Evolutionary conservation across 1,140 invertebrate species (phyloP), one percentile per base, ranked within the genome.

Genomic region (Penaeus japonicus): DNA sequence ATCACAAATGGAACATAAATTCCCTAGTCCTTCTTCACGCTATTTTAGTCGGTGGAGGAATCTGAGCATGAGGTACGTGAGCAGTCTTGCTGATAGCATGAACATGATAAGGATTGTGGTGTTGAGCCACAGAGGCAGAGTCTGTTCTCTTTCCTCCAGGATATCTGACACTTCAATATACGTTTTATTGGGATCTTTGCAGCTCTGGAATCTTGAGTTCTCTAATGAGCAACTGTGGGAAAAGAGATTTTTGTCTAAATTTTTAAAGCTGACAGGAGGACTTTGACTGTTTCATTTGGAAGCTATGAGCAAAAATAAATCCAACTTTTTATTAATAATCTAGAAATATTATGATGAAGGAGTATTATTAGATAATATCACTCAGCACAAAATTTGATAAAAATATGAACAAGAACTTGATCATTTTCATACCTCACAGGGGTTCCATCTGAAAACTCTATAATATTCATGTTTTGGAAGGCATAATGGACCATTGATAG

Each of bases 401-500:
- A n/a, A n/a, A n/a, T n/a, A n/a, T n/a, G n/a, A n/a, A n/a, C n/a
- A n/a, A n/a, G n/a, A n/a, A n/a, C n/a, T n/a, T n/a, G n/a, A 4
- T 20, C n/a, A 20, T 77, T 27, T 4, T 27, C 94, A 94, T 94
- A 97, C 96, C 92, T 92, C 78, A 97, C 95, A 59, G 94, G 94
- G 77, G 94, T 93, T 90, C 96, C 96, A 92, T 95, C 94, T 86
- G 94, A 94, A 92, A 97, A 97, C 92, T 97, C 96, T 17, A 97
- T 93, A 89, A 96, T 96, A 92, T 97, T 96, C 96, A 97, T 96
- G 92, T 96, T 96, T 92, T 96, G 95, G 92, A 96, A 97, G 78
- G 96, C 96, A 92, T 97, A 97, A 92, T 97, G 95, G 22, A 97
- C 95, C 94, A 97, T 93, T 10, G 93, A 94, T 75, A 95, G 93